phyloP scores from a whole-genome alignment of 1,140 invertebrate species.

The Hypothenemus hampei region DNA sequence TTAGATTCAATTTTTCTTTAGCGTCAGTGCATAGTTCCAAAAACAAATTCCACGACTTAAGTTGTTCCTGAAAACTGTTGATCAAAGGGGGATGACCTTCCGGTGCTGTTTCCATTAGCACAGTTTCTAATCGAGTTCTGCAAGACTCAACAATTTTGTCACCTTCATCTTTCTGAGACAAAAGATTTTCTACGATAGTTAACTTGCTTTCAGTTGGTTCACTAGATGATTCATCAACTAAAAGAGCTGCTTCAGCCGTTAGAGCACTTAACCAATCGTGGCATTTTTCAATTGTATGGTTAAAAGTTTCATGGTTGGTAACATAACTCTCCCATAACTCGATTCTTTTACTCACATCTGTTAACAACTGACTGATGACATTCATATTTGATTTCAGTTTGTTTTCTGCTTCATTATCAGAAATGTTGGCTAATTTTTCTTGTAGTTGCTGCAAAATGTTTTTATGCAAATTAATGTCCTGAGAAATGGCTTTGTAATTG shows the following conservation, averaged over 20 bases:
- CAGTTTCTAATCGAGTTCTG: constrained; percentile 63
- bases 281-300: constrained; percentile 69
- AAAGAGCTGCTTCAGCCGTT: constrained; percentile 59
- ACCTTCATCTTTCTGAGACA: constrained; percentile 66
- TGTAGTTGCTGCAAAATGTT: constrained; percentile 72
- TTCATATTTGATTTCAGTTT: constrained; percentile 65
- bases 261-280: constrained; percentile 69
- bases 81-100: constrained; percentile 70
- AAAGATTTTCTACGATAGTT: constrained; percentile 67
- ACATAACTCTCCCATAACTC: constrained; percentile 66
- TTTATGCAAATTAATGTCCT: constrained; percentile 78
- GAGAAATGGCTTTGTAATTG: constrained; percentile 65
- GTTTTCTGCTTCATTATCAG: constrained; percentile 68
- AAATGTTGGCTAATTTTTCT: constrained; percentile 66
- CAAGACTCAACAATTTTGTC: constrained; percentile 67
- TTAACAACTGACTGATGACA: constrained; percentile 62
- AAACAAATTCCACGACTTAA: constrained; percentile 72
- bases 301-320: constrained; percentile 74
- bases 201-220: constrained; percentile 72
- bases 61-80: constrained; percentile 70
- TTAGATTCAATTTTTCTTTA: constrained; percentile 62
- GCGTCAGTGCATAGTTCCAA: constrained; percentile 63
- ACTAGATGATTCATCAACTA: constrained; percentile 63
- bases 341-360: constrained; percentile 64
- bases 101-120: constrained; percentile 73